Evolutionary conservation across 1,140 invertebrate genomes (phyloP), one percentile per base, ranked within the genome.

Genomic region (Drosophila sproati): DNA sequence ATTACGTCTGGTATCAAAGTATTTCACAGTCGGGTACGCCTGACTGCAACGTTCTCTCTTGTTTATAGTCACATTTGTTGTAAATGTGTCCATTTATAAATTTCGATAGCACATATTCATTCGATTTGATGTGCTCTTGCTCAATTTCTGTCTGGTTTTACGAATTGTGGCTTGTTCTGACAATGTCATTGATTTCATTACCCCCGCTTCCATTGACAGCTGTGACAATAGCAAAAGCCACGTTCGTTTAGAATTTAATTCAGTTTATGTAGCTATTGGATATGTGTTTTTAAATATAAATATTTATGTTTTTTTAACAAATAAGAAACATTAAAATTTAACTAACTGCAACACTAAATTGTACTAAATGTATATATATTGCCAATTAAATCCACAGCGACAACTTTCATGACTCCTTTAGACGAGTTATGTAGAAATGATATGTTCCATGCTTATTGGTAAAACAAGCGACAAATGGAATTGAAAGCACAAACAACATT

Each of bases 61-160:
- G 67, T 60, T 41, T 73, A 60, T 61, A 50, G 51, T 41, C 63
- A 52, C 50, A 47, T 57, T 63, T 59, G 47, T 29, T 47, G 31
- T 12, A 20, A 0, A 28, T 43, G 8, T 59, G 48, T 69, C 43
- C 34, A 31, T 69, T 69, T 73, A 64, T 54, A 88, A 87, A 83
- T 82, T 20, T 80, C 80, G 73, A 60, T 63, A 73, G 61, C 60
- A 70, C 77, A 83, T 78, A 80, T 88, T 77, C 76, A 88, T 87
- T 82, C 82, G 82, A 86, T 86, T 86, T 81, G 74, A 86, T 77
- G 68, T 73, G 59, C 64, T 70, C 50, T 60, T 69, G 10, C 1
- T 34, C 34, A 20, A 20, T 34, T 4, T 34, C 34, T 82, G 83
- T 55, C 59, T 69, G 82, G 59, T 78, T 86, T 82, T 51, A 43